Evolutionary conservation across 2,113 vertebrate genomes (phyloP).

Genomic region (Nanorana parkeri): DNA sequence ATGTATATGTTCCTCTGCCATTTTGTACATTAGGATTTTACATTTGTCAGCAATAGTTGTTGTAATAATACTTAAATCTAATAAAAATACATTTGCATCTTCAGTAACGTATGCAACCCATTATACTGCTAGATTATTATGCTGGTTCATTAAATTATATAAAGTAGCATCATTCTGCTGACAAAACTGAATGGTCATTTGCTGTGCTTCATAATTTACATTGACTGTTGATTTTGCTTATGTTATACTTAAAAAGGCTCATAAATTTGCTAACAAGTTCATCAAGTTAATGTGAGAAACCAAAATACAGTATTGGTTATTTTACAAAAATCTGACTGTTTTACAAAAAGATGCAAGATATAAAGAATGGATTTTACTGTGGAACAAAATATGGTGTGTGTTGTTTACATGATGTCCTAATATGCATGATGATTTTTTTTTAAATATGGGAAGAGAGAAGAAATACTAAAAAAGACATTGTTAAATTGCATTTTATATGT

Average conservation of each 20-base stretch:
- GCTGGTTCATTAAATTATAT: slow-evolving; percentile 35
- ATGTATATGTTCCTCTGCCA: background rate
- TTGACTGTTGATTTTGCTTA: slow-evolving; percentile 30
- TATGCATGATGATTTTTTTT: no score
- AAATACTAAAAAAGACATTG: background rate
- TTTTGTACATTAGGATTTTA: background rate
- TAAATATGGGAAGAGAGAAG: no score
- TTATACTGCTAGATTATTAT: slow-evolving; percentile 24
- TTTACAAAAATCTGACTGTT: background rate
- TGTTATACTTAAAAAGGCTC: slow-evolving; percentile 14
- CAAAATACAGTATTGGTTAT: background rate
- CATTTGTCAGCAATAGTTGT: slow-evolving; percentile 13
- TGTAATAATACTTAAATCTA: slow-evolving; percentile 5
- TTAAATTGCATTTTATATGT: background rate
- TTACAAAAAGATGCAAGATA: background rate
- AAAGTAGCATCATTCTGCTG: slow-evolving; percentile 39
- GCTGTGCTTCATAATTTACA: slow-evolving; percentile 38
- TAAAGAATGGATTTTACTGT: no score
- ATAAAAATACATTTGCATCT: slow-evolving; percentile 4
- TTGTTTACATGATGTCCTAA: no score
- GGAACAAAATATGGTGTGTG: no score
- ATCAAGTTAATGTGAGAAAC: background rate
- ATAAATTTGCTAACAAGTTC: slow-evolving; percentile 3
- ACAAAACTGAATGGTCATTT: slow-evolving; percentile 31
- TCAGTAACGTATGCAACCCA: slow-evolving; percentile 10